Evolutionary conservation across 2,113 vertebrate species (phyloP), one percentile per base, ranked within the genome.

Genomic region (Fregetta grallaria): DNA sequence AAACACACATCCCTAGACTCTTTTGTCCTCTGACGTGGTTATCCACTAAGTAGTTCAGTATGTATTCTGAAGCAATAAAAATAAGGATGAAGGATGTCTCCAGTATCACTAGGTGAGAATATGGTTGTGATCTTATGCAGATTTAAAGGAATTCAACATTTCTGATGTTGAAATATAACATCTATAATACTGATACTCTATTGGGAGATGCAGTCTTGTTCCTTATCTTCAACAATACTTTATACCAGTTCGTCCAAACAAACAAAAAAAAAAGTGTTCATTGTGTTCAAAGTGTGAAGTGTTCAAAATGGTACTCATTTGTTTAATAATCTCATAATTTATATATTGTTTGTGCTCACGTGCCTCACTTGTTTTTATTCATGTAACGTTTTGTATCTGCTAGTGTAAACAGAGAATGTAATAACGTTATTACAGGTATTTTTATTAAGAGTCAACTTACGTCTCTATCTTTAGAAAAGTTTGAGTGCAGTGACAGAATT

Each of bases 311-410:
- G 11, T 78, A 40, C 15, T 77, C 13, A 44, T 74, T 75, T 50
- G 1, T 79, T 90, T 61, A 67, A 21, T 38, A 40, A 26, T 67
- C 30, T 49, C 22, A 30, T 61, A 79, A 55, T 87, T 52, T 56
- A 32, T 15, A 25, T 52, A 26, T 11, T 55, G 6, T 61, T 79
- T 56, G 38, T 42, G 8, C 11, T 80, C 8, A 38, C 29, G 42
- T 67, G 7, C 20, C 26, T 87, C 16, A 15, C 7, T 53, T 68
- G 11, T 25, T 82, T 86, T 25, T 71, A 18, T 50, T 62, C 29
- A 36, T 2, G 5, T 76, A 38, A 47, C 3, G 3, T 42, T 76
- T 15, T 10, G 0, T 2, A 18, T 62, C 20, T 75, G 15, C 40
- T 88, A 18, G 27, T 55, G 87, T 44, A 75, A 84, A 71, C 23